Base-by-base conservation (phyloP, 2,113 vertebrate species). In the Poecilia latipinna region DNA sequence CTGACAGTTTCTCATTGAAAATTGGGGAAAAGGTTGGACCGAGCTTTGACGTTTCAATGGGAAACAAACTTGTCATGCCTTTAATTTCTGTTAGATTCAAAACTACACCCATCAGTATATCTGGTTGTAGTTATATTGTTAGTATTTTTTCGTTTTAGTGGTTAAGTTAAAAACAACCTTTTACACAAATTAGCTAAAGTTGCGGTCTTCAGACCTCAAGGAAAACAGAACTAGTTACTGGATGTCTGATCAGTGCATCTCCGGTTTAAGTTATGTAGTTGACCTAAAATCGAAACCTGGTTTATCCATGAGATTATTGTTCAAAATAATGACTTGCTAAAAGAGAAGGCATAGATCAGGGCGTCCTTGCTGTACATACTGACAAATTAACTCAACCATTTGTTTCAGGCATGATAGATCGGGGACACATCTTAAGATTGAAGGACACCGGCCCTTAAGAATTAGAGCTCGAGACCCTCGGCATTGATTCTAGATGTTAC, bases 401-500 rank as follows among this genome's bases (percentile, higher is more conserved):
- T 57, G 22, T 57, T 57, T n/a, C 51, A n/a, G 51, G 5, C 24
- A 8, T 11, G 51, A 7, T n/a, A 24, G 24, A 57, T 24, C 51
- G n/a, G 19, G 24, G 51, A n/a, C 22, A 57, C 24, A n/a, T 57
- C 19, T 54, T 24, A n/a, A 8, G 5, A 8, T 24, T 57, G 22
- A 57, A 57, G 19, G 51, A 57, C 51, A n/a, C 24, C 2, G 17
- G 2, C 51, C 22, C 1, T n/a, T n/a, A n/a, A 57, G 22, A 10
- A 3, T 6, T 57, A n/a, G 51, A 57, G 7, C 3, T 24, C n/a
- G 19, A 57, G 51, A 57, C 51, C 2, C 17, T 6, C 10, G 51
- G 44, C 17, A 90, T 88, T 76, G 83, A 86, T 82, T 79, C 22
- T 37, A n/a, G 74, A 78, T 67, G 63, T 75, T 77, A 61, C 32